A percentile compares a stretch with the other conserved stretches of the same genome.
Evolutionary conservation across 2,888 invertebrate genomes (phyloP).

Genomic region (Amiota minor): DNA sequence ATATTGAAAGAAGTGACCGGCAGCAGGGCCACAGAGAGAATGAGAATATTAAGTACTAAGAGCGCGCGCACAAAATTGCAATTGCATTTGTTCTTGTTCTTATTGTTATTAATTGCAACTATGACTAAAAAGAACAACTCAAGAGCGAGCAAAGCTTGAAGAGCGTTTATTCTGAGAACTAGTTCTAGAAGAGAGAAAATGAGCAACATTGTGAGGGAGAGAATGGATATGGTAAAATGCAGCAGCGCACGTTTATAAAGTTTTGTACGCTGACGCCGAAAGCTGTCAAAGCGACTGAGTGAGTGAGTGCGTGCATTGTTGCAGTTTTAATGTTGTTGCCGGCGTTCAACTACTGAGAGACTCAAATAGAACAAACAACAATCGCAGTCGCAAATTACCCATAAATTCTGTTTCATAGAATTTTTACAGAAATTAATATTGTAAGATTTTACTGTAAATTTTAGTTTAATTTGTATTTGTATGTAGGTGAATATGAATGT

Average conservation of each 20-base stretch:
- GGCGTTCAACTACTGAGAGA: too few relatives aligned
- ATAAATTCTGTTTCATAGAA: too few relatives aligned
- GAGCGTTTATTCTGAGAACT: neutral
- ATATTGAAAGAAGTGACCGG: neutral
- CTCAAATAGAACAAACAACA: too few relatives aligned
- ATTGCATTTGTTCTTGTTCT: neutral
- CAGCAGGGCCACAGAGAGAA: neutral
- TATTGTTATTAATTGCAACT: neutral
- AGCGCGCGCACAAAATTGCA: slow-evolving; percentile 3
- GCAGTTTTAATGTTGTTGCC: too few relatives aligned
- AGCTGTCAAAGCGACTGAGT: neutral
- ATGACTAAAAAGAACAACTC: slow-evolving; percentile 12
- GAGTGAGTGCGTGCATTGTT: too few relatives aligned
- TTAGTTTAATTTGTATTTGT: too few relatives aligned
- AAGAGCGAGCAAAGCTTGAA: neutral
- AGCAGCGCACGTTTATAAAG: slow-evolving; percentile 65
- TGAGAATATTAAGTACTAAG: slow-evolving; percentile 2
- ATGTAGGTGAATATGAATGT: neutral
- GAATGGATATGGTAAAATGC: slow-evolving; percentile 32
- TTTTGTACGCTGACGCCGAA: slow-evolving; percentile 19
- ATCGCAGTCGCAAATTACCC: too few relatives aligned
- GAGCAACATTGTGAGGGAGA: slow-evolving; percentile 32
- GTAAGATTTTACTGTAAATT: too few relatives aligned
- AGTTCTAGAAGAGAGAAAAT: neutral
- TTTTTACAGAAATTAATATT: neutral